Conservation (phyloP, 2,113 vertebrate species). For the Scalopus aquaticus region DNA sequence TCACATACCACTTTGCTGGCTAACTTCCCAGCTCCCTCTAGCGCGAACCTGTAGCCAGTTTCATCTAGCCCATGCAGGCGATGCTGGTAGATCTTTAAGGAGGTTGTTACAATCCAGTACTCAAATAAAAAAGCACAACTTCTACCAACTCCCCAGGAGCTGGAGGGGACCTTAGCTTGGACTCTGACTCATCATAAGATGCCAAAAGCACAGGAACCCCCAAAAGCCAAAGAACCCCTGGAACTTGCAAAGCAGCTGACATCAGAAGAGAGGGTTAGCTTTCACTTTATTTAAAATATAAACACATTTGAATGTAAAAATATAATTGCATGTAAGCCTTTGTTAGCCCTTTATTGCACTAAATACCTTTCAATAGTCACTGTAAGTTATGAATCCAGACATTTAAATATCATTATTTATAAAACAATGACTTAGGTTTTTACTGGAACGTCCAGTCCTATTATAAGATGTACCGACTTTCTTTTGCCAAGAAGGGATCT, state of each 20-base stretch:
- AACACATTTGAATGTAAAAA: not conserved
- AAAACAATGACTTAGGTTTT: not conserved
- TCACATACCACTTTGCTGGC: not conserved
- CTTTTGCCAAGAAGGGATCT: not conserved
- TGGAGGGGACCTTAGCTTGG: too few species aligned
- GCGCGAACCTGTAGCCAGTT: not conserved
- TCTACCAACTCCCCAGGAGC: not conserved
- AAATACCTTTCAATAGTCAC: not conserved
- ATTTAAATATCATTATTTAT: not conserved
- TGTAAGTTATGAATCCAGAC: not conserved
- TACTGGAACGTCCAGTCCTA: fast-evolving
- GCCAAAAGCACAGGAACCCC: too few species aligned
- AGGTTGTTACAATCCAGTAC: not conserved
- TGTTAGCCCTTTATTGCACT: not conserved
- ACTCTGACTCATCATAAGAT: too few species aligned
- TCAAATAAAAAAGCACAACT: not conserved
- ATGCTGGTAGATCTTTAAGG: not conserved
- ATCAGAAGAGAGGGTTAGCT: not conserved
- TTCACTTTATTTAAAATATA: not conserved
- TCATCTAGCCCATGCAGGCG: too few species aligned
- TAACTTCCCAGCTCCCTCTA: not conserved
- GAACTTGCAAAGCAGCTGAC: not conserved
- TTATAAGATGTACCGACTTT: too few species aligned
- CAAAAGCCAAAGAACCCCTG: too few species aligned
- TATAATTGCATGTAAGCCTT: not conserved